Base-by-base conservation (phyloP, 2,113 vertebrate species). In the Calyptommatus sinebrachiatus region DNA sequence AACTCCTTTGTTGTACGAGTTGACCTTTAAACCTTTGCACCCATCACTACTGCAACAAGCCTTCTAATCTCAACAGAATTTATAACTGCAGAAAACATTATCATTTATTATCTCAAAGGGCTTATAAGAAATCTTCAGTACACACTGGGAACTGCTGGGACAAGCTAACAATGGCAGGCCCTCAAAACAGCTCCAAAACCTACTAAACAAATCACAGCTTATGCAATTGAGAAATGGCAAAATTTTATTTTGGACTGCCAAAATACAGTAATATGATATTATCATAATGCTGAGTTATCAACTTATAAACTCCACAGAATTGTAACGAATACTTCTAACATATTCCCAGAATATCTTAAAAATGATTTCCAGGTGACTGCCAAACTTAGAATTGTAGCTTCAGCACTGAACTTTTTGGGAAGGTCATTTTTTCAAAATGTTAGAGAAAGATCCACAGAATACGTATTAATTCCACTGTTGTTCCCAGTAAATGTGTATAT, bases 1-100 rank as follows among this genome's bases (percentile, higher is more conserved):
- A 77, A 65, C 24, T 85, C 77, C 29, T 80, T 85, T 45, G 81
- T 83, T 31, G 57, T 60, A 29, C 8, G 53, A 6, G 8, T 4
- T 35, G 72, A 22, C 9, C 66, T 41, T 26, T 62, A 62, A 22
- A 62, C 24, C 11, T 26, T 62, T 77, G 71, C 46, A 66, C 71
- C 4, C 0, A 0, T 20, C 1, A 0, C 2, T 53, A n/a, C 3
- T 20, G 67, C 28, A 21, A 46, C 21, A 28, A 65, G 29, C 0
- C 0, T 12, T 45, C 71, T 84, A 79, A 71, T 61, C 53, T 83
- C 48, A 77, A 14, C 10, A 80, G 45, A 84, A 66, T 1, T 1
- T 21, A 16, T 80, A 48, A 81, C 68, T 4, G 26, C 50, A 71
- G 46, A 0, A 11, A 57, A 20, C 31, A 77, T 28, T 0, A 68